Percentiles rank a stretch among this genome's conserved stretches.
Evolutionary conservation across 1,140 invertebrate species (phyloP).

Genomic region (Cotesia vestalis): DNA sequence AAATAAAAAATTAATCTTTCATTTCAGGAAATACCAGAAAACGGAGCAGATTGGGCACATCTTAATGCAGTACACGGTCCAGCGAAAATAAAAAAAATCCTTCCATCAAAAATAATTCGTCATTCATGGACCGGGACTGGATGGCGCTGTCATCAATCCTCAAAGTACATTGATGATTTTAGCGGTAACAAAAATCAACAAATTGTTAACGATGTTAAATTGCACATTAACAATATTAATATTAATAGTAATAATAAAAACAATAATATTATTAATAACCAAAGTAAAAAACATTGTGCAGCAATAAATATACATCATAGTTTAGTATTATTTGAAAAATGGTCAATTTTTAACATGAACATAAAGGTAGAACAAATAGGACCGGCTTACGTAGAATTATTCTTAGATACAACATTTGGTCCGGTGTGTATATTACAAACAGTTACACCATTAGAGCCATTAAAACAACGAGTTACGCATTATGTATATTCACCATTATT

Average conservation of each 20-base stretch:
- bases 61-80: slow-evolving; percentile 78
- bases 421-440: slow-evolving; percentile 77
- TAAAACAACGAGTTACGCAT: slow-evolving; percentile 82
- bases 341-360: slow-evolving; percentile 66
- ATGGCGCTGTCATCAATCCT: slow-evolving; percentile 46
- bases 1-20: slow-evolving; percentile 34
- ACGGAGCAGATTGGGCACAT: slow-evolving; percentile 87
- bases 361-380: slow-evolving; percentile 78
- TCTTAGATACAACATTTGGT: slow-evolving; percentile 70
- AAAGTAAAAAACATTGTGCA: slow-evolving; percentile 68
- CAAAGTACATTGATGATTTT: not conserved
- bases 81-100: slow-evolving; percentile 68
- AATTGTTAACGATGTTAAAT: slow-evolving; percentile 9
- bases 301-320: slow-evolving; percentile 69
- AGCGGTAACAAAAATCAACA: not conserved
- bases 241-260: not conserved
- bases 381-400: slow-evolving; percentile 80
- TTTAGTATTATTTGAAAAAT: slow-evolving; percentile 67
- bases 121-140: slow-evolving; percentile 56
- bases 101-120: slow-evolving; percentile 51
- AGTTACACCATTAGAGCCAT: slow-evolving; percentile 81
- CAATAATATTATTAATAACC: slow-evolving; percentile 1
- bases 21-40: slow-evolving; percentile 88
- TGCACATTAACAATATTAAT: slow-evolving; percentile 22
- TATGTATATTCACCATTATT: slow-evolving; percentile 73